A percentile compares a stretch with the other conserved stretches of the same genome.
Evolutionary conservation across 1,140 invertebrate genomes (phyloP).

Genomic region (Nixonia krombeini): DNA sequence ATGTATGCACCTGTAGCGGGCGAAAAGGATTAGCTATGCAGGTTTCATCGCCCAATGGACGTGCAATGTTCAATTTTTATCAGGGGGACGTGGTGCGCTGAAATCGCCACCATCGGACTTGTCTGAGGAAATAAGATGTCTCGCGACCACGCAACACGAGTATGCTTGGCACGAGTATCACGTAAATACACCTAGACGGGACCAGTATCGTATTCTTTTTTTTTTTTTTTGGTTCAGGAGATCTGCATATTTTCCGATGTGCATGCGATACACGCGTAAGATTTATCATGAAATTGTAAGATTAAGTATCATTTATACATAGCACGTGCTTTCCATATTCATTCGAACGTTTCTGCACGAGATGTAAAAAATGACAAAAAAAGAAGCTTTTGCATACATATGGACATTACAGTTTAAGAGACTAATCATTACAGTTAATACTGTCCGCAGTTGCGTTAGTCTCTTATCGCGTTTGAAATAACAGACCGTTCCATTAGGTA

Average conservation of each 20-base stretch:
- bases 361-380: too few species aligned
- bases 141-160: constrained; percentile 19
- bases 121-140: constrained; percentile 33
- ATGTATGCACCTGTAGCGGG: too few species aligned
- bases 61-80: constrained; percentile 32
- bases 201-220: constrained; percentile 2
- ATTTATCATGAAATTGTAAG: constrained; percentile 22
- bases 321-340: too few species aligned
- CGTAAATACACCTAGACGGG: constrained; percentile 30
- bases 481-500: too few species aligned
- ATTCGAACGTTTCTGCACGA: background rate
- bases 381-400: too few species aligned
- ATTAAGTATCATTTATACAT: constrained; percentile 7
- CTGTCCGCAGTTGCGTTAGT: too few species aligned
- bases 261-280: constrained; percentile 18
- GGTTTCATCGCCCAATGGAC: constrained; percentile 28
- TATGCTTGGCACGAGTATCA: constrained; percentile 38
- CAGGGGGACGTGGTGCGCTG: constrained; percentile 23
- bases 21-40: too few species aligned
- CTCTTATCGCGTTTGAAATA: too few species aligned
- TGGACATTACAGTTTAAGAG: too few species aligned
- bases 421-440: too few species aligned
- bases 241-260: constrained; percentile 18
- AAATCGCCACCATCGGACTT: constrained; percentile 32
- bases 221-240: constrained; percentile 25